Conservation (phyloP, 1,140 invertebrate species). For the Saccostrea glomerata region DNA sequence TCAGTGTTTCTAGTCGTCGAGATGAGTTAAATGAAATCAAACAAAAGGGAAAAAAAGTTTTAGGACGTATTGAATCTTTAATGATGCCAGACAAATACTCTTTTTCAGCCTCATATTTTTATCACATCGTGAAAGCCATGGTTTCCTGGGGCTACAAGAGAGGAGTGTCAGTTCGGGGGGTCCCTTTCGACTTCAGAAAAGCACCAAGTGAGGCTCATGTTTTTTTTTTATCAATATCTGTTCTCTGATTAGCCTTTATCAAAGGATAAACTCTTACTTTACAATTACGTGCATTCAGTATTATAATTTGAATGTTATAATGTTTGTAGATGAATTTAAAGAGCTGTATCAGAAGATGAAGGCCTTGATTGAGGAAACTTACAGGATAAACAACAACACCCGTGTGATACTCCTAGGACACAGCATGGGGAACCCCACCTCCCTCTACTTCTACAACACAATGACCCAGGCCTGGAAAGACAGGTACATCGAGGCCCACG, state of each 20-base stretch:
- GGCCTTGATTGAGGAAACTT: constrained; percentile 91
- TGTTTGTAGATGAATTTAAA: constrained; percentile 90
- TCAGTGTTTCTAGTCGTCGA: no score
- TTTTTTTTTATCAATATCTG: no score
- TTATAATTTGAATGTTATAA: no score
- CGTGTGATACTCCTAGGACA: constrained; percentile 91
- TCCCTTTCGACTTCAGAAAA: constrained; percentile 98
- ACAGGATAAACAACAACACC: constrained; percentile 86
- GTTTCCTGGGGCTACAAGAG: constrained; percentile 89
- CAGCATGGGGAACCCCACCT: constrained; percentile 95
- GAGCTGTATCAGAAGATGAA: constrained; percentile 91
- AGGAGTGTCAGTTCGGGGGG: constrained; percentile 90
- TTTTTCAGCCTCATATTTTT: background rate
- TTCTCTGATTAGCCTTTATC: no score
- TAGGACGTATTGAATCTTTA: background rate
- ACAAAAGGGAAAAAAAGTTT: no score
- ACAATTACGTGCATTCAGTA: no score
- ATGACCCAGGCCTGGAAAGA: constrained; percentile 93
- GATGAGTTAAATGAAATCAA: no score
- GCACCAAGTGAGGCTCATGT: constrained; percentile 89
- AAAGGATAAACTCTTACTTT: no score
- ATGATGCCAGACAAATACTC: background rate
- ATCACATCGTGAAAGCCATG: constrained; percentile 77
- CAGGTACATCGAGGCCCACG: constrained; percentile 90
- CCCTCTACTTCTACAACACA: constrained; percentile 90